Conservation (phyloP, 2,888 invertebrate species). For the Acleris emargana region DNA sequence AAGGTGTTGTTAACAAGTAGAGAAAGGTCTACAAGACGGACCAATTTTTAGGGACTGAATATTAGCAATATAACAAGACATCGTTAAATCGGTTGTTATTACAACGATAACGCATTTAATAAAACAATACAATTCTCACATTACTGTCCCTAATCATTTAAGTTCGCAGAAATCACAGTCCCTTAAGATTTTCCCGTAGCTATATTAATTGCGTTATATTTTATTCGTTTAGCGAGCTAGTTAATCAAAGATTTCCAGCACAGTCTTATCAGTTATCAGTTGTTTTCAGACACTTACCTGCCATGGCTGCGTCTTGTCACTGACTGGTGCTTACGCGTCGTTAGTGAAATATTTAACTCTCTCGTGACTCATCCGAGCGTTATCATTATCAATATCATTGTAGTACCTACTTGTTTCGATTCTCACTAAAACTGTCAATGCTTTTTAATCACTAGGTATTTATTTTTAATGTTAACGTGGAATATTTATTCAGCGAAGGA, state of each 20-base stretch:
- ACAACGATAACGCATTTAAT: no score
- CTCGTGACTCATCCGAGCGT: conserved; percentile 21
- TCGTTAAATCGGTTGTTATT: not conserved
- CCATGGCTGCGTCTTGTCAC: conserved; percentile 49
- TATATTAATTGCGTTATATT: not conserved
- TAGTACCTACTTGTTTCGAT: no score
- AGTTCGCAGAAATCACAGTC: no score
- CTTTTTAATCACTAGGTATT: no score
- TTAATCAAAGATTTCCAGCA: conserved; percentile 36
- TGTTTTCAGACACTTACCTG: conserved; percentile 52
- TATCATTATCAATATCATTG: conserved; percentile 13
- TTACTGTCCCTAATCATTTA: no score
- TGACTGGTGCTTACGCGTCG: conserved; percentile 43
- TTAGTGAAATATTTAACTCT: conserved; percentile 44
- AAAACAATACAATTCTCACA: no score
- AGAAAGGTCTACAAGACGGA: no score
- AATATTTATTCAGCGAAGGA: no score
- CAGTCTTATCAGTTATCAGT: conserved; percentile 48
- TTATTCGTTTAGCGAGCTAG: conserved; percentile 5
- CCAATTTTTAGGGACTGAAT: not conserved
- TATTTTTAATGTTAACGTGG: no score
- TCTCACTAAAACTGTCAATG: no score
- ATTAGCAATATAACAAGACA: not conserved
- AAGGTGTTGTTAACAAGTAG: no score
- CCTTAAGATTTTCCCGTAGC: no score